These are phyloP conservation scores for Sphaerophoria rueppellii DNA, from an alignment of 2,888 invertebrate genomes.

Conservation along the genomic window DNA sequence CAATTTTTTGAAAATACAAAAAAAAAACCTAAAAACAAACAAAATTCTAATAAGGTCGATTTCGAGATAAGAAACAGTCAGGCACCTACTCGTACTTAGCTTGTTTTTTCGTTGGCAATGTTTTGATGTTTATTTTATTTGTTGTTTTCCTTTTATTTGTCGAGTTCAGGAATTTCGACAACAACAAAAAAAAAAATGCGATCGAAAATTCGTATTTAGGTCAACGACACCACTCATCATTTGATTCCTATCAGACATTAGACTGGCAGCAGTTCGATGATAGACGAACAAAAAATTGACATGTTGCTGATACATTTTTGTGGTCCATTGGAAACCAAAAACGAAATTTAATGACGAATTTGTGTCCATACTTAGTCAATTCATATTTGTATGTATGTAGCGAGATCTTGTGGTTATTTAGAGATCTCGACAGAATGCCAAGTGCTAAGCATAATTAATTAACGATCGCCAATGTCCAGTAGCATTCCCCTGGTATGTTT, in stretches of 20 bases:
- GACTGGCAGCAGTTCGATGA: not conserved
- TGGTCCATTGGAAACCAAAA: not conserved
- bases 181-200: constrained; percentile 5
- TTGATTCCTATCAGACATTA: not conserved
- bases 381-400: no score
- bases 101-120: not conserved
- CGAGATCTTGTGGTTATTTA: no score
- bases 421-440: not conserved
- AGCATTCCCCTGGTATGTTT: not conserved
- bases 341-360: not conserved
- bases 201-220: constrained; percentile 53
- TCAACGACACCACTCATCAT: constrained; percentile 37
- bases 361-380: no score
- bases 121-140: not conserved
- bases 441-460: no score
- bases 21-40: constrained; percentile 9
- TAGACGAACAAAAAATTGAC: constrained; percentile 23
- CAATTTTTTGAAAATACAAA: no score
- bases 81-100: not conserved
- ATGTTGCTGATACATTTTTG: not conserved
- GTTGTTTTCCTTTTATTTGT: not conserved
- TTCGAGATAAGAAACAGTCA: constrained; percentile 9
- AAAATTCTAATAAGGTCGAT: constrained; percentile 13
- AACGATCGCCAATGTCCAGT: not conserved
- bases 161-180: not conserved